Conservation (phyloP, 2,113 vertebrate species). For the Turdus rufiventris region DNA sequence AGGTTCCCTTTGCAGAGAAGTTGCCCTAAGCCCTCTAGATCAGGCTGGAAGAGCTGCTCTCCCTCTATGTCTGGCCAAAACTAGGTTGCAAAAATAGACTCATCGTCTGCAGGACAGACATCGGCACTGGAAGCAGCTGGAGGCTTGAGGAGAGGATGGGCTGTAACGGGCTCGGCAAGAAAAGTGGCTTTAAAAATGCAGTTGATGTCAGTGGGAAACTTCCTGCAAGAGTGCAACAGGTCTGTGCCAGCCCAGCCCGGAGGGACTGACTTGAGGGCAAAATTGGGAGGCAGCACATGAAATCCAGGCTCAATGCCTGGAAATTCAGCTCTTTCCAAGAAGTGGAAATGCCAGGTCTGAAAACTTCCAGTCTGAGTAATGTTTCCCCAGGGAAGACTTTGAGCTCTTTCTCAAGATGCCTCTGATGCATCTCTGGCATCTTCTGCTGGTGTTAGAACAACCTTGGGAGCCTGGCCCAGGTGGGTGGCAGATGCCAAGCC, state of each 20-base stretch:
- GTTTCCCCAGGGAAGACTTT: conserved; percentile 4
- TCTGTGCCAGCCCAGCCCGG: fast-evolving
- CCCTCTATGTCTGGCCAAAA: neutral
- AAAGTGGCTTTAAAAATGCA: neutral
- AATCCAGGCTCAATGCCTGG: neutral
- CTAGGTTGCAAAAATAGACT: neutral
- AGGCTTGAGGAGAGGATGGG: neutral
- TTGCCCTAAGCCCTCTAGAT: neutral
- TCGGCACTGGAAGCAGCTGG: fast-evolving
- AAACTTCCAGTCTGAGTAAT: neutral
- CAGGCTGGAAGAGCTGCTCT: neutral
- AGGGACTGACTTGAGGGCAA: neutral
- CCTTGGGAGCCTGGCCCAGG: neutral
- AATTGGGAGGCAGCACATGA: neutral
- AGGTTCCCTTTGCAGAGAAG: neutral
- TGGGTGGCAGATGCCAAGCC: neutral
- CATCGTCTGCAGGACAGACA: neutral
- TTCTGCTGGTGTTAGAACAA: neutral
- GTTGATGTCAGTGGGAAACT: neutral
- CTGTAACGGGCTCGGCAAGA: neutral
- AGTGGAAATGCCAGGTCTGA: neutral
- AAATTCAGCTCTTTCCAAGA: conserved; percentile 23
- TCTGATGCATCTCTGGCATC: neutral
- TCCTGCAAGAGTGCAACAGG: neutral
- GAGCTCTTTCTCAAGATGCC: neutral